phyloP scores from a whole-genome alignment of 1,140 invertebrate species.

The Aphidius ervi region DNA sequence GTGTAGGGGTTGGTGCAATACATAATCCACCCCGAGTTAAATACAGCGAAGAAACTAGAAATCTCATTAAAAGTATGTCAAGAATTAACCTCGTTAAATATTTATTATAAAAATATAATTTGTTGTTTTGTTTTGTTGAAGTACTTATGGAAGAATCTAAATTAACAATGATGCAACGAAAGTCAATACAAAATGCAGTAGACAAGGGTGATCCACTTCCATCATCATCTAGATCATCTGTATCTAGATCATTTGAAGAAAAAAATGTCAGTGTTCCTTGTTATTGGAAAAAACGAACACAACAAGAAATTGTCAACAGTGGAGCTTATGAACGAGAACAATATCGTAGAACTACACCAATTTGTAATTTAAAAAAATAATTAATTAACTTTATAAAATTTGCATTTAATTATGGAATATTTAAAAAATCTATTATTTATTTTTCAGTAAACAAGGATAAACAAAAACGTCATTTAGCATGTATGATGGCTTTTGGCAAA shows the following conservation, averaged over 20 bases:
- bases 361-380: conserved; percentile 38
- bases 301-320: conserved; percentile 32
- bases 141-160: conserved; percentile 53
- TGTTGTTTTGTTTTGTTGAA: conserved; percentile 28
- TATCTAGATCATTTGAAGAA: conserved; percentile 15
- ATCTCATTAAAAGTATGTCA: conserved; percentile 44
- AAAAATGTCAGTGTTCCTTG: conserved; percentile 18
- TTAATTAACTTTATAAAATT: too few species aligned
- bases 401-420: neutral
- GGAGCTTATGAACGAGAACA: conserved; percentile 50
- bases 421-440: neutral
- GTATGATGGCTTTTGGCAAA: conserved; percentile 51
- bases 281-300: conserved; percentile 35
- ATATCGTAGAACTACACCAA: conserved; percentile 42
- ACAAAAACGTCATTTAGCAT: conserved; percentile 49
- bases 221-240: conserved; percentile 21
- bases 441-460: conserved; percentile 45
- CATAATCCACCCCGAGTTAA: conserved; percentile 43
- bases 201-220: conserved; percentile 46
- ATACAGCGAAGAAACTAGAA: conserved; percentile 49
- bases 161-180: conserved; percentile 48
- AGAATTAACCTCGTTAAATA: conserved; percentile 8
- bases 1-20: conserved; percentile 41
- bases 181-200: conserved; percentile 41
- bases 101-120: conserved; percentile 13